Percentiles rank a stretch among this genome's conserved stretches.
Conservation (phyloP, 2,888 invertebrate genomes). For the Tethea ocularis region DNA sequence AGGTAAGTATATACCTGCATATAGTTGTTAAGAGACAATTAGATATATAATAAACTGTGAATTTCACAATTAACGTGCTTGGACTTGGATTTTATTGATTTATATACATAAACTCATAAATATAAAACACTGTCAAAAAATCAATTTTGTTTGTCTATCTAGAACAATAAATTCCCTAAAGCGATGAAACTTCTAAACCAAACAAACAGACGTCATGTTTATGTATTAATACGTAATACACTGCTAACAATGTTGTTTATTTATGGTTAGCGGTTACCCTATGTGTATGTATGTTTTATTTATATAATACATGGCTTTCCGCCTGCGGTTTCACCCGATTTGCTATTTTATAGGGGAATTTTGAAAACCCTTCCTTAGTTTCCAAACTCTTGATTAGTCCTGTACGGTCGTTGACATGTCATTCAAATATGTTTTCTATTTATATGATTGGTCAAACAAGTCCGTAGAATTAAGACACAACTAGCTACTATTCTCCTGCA, state of each 20-base stretch:
- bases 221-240: slow-evolving; percentile 5
- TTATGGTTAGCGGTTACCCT: background rate
- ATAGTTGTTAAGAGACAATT: no score
- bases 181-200: slow-evolving; percentile 4
- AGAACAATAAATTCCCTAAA: background rate
- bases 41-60: background rate
- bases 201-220: slow-evolving; percentile 4
- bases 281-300: background rate
- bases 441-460: no score
- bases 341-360: no score
- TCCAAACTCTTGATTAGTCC: no score
- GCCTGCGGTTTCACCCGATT: no score
- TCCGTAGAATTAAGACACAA: no score
- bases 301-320: background rate
- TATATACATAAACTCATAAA: background rate
- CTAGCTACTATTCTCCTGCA: no score
- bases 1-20: background rate
- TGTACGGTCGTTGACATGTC: no score
- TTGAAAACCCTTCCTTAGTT: no score
- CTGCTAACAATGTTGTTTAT: slow-evolving; percentile 6
- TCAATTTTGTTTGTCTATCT: slow-evolving; percentile 1
- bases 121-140: background rate
- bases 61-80: background rate
- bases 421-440: no score
- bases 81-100: background rate